A percentile compares a stretch with the other conserved stretches of the same genome.
These are phyloP conservation scores for Ladona fulva DNA, from an alignment of 1,140 invertebrate species.

Conservation along the genomic window DNA sequence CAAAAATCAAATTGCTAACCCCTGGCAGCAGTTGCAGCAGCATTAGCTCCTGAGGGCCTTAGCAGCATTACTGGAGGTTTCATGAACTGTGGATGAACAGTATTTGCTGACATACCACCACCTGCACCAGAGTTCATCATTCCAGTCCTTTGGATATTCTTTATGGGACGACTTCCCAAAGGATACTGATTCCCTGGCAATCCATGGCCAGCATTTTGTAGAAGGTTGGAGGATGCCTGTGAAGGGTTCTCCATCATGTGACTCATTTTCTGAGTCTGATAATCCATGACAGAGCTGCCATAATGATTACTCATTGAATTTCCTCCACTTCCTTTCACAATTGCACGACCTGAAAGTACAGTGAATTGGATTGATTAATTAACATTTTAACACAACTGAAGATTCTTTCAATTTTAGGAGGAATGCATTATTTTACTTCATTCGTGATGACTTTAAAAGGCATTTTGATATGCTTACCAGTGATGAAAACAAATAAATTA, in stretches of 20 bases:
- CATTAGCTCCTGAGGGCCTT: neutral
- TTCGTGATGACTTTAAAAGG: too few relatives aligned
- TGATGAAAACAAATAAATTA: too few relatives aligned
- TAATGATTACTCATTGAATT: slow-evolving; percentile 27
- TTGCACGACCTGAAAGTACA: slow-evolving; percentile 40
- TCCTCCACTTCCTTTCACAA: slow-evolving; percentile 40
- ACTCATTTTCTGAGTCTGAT: slow-evolving; percentile 13
- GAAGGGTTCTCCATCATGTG: neutral
- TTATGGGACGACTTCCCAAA: neutral
- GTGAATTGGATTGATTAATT: neutral
- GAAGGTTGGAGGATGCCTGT: neutral
- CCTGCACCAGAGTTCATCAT: neutral
- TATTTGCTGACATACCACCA: neutral
- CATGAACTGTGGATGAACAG: neutral
- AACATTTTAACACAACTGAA: too few relatives aligned
- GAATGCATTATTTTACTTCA: too few relatives aligned
- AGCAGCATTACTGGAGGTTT: neutral
- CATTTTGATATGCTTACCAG: too few relatives aligned
- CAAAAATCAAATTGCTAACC: neutral
- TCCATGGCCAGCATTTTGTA: neutral
- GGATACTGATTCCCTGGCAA: neutral
- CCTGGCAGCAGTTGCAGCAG: neutral
- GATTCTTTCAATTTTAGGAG: too few relatives aligned
- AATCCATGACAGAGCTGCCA: slow-evolving; percentile 27
- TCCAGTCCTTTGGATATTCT: neutral